Base-by-base conservation (phyloP, 2,113 vertebrate species). In the Cheilinus undulatus region DNA sequence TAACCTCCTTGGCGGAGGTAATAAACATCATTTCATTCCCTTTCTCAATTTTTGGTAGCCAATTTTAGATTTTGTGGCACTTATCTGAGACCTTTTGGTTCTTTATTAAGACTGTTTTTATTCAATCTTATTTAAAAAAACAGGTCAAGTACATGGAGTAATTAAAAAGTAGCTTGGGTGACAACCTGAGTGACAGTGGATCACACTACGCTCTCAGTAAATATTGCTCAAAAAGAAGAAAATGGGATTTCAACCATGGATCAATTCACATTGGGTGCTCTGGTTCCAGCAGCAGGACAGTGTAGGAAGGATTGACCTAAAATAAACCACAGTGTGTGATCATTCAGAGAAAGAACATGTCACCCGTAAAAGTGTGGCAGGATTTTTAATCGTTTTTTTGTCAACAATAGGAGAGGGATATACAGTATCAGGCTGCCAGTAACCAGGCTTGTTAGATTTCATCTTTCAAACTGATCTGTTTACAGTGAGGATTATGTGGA, bases 391-490 rank as follows among this genome's bases (percentile, higher is more conserved):
- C 6, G 2, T 38, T 45, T 45, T 28, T 45, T 36, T 65, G 28
- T 11, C n/a, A 50, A 30, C 27, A 15, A 11, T 27, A 6, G 17
- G 54, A 13, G n/a, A 62, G 17, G 17, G 19, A 19, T 4, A 42
- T 14, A 6, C 17, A 6, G 7, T 6, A 42, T 42, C 40, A 7
- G 32, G 22, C 17, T 59, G 28, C 66, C 20, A 38, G 12, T 23
- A 36, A 20, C 43, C 15, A 15, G 30, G 14, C 15, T 6, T 42
- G 40, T 40, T 40, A 11, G 5, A 48, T 71, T 59, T 34, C 9
- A 4, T 64, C 22, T 58, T 60, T 61, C 66, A 15, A 42, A 22
- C 4, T 22, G 23, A 68, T 68, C 62, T 56, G 32, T 62, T 34
- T 5, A 68, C 22, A 73, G 3, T n/a, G 22, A 43, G 0, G 2